These are phyloP conservation scores for Sclerurus mexicanus DNA, from an alignment of 2,113 vertebrate genomes.

Conservation along the genomic window DNA sequence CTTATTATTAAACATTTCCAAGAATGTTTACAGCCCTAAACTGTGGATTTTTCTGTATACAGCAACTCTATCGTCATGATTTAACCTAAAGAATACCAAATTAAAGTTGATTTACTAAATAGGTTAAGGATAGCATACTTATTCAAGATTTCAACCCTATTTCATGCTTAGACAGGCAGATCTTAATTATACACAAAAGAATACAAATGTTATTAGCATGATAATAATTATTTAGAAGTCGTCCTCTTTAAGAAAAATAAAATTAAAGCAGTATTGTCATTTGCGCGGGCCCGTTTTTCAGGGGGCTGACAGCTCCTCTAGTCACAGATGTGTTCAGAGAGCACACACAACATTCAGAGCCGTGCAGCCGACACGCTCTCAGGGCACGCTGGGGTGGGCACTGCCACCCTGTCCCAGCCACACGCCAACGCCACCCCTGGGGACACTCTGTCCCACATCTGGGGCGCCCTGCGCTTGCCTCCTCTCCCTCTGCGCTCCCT, in stretches of 20 bases:
- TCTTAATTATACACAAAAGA: constrained; percentile 87
- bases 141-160: constrained; percentile 81
- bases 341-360: constrained; percentile 83
- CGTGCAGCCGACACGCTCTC: constrained; percentile 78
- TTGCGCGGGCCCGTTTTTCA: constrained; percentile 76
- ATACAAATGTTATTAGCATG: constrained; percentile 86
- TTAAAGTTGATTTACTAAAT: constrained; percentile 83
- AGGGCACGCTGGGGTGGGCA: constrained; percentile 75
- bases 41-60: constrained; percentile 51
- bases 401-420: constrained; percentile 77
- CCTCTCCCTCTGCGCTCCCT: too few species aligned
- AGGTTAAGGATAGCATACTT: constrained; percentile 78
- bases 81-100: constrained; percentile 78
- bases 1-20: constrained; percentile 64
- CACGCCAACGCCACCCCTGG: constrained; percentile 45
- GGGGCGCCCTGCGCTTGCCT: too few species aligned
- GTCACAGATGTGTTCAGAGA: constrained; percentile 81
- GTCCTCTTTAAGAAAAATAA: constrained; percentile 70
- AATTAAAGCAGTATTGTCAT: constrained; percentile 76
- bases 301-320: constrained; percentile 73
- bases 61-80: constrained; percentile 65
- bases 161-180: constrained; percentile 85
- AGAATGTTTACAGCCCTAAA: constrained; percentile 58
- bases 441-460: too few species aligned
- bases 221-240: constrained; percentile 85